These are phyloP conservation scores for Pleuronectes platessa DNA, from an alignment of 2,113 vertebrate genomes.

Conservation along the genomic window DNA sequence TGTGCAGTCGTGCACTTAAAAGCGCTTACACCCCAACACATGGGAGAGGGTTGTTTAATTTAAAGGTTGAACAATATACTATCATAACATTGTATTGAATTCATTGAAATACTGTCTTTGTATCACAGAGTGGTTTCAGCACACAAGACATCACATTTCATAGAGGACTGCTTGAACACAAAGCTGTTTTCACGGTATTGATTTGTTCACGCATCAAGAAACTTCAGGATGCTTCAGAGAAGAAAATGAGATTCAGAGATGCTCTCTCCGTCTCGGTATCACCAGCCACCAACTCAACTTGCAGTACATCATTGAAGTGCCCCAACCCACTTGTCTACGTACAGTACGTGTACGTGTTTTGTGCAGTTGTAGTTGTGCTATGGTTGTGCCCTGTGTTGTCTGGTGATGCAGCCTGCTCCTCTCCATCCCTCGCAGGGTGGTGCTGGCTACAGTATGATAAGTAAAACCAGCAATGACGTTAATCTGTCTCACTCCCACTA, in stretches of 20 bases:
- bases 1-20: slow-evolving; percentile 7
- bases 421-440: slow-evolving; percentile 81
- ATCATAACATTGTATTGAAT: no score
- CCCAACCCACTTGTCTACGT: not conserved
- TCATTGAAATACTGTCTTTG: not conserved
- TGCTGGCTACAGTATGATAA: slow-evolving; percentile 86
- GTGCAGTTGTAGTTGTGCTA: slow-evolving; percentile 3
- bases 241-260: not conserved
- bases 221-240: no score
- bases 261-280: not conserved
- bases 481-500: slow-evolving; percentile 86
- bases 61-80: not conserved
- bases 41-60: slow-evolving; percentile 14
- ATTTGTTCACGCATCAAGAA: no score
- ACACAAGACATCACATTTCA: no score
- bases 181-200: no score
- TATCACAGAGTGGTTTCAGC: not conserved
- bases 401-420: slow-evolving; percentile 61
- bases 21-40: slow-evolving; percentile 21
- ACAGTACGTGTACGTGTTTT: not conserved
- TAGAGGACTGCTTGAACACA: no score
- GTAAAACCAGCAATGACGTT: slow-evolving; percentile 87
- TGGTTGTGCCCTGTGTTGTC: slow-evolving; percentile 43
- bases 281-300: not conserved
- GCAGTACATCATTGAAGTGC: not conserved